These are phyloP conservation scores for Pycnonotus jocosus DNA, from an alignment of 2,113 vertebrate species.

Conservation along the genomic window DNA sequence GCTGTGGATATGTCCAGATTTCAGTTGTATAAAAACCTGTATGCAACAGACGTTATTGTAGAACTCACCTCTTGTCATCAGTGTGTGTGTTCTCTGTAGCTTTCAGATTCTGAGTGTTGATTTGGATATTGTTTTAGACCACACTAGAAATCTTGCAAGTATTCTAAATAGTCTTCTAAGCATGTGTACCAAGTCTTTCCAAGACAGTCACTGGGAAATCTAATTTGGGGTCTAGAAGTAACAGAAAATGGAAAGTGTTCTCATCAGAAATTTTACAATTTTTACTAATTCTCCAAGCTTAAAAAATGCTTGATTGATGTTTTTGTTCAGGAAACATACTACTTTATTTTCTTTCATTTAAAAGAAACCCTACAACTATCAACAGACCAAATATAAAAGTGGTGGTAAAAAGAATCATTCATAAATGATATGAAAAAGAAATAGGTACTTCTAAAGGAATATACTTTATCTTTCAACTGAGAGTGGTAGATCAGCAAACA, in stretches of 20 bases:
- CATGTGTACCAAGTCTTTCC: not conserved
- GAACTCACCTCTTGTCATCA: not conserved
- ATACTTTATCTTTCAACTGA: not conserved
- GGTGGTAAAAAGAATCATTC: not conserved
- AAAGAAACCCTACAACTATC: not conserved
- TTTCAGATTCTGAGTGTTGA: not conserved
- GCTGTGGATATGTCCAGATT: not conserved
- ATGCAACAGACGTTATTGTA: not conserved
- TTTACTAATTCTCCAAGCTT: not conserved
- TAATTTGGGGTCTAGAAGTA: not conserved
- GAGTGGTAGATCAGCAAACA: not conserved
- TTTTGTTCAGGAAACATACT: not conserved
- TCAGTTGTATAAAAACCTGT: not conserved
- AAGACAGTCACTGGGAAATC: not conserved
- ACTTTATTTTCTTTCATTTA: not conserved
- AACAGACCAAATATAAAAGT: not conserved
- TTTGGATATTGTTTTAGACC: not conserved
- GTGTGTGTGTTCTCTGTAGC: not conserved
- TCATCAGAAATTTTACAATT: not conserved
- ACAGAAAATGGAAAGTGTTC: not conserved
- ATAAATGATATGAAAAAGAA: not conserved
- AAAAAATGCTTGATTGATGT: not conserved
- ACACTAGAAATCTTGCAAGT: not conserved
- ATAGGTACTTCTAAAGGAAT: not conserved
- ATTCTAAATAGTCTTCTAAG: not conserved